phyloP scores from a whole-genome alignment of 2,113 vertebrate species.

The Taxidea taxus region DNA sequence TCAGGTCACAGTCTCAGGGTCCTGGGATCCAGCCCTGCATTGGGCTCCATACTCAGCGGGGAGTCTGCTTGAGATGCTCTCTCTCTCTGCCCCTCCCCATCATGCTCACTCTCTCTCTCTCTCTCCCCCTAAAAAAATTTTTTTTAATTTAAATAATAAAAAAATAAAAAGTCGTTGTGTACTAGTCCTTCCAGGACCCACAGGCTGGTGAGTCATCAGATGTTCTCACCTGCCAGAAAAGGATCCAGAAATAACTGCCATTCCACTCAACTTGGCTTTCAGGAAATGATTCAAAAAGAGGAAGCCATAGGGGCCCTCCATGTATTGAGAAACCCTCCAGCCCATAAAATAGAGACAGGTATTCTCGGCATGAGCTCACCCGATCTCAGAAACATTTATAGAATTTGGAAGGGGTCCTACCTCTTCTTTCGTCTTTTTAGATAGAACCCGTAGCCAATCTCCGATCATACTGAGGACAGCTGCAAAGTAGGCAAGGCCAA shows the following conservation, averaged over 20 bases:
- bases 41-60: not conserved
- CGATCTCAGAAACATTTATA: not conserved
- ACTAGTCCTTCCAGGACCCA: not conserved
- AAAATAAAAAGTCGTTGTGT: not conserved
- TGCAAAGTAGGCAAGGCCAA: slow-evolving; percentile 96
- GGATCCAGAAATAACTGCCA: not conserved
- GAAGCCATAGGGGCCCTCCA: not conserved
- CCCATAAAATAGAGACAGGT: not conserved
- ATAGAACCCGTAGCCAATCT: slow-evolving; percentile 94
- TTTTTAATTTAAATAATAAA: no score
- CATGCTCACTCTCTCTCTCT: not conserved
- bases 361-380: not conserved
- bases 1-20: not conserved
- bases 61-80: not conserved
- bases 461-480: slow-evolving; percentile 98
- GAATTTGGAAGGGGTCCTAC: slow-evolving; percentile 78
- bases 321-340: not conserved
- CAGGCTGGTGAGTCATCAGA: not conserved
- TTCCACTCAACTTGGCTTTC: not conserved
- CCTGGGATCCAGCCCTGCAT: not conserved
- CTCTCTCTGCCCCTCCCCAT: not conserved
- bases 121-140: no score
- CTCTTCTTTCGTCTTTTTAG: slow-evolving; percentile 97
- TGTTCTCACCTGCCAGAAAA: not conserved
- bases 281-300: not conserved